Evolutionary conservation across 2,888 invertebrate species (phyloP), one percentile per base, ranked within the genome.

Genomic region (Eupithecia exiguata): DNA sequence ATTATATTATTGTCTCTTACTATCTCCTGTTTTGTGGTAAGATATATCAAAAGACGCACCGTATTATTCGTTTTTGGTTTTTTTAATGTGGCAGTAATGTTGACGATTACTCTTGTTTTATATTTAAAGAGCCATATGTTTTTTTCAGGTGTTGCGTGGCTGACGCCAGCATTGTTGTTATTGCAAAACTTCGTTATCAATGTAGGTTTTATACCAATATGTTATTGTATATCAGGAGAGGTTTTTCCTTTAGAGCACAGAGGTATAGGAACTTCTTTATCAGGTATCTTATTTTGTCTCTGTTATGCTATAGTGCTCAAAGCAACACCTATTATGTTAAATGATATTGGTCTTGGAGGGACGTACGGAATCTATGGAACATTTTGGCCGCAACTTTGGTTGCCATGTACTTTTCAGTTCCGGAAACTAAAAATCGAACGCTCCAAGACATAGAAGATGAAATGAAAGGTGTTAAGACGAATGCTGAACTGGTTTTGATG

Each of bases 241-340:
- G 78, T 88, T 62, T 85, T 88, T 76, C 88, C 89, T 16, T 78
- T 89, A 40, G 85, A 87, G 58, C 79, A 84, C 43, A 89, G 84
- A 74, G 87, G 87, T 1, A 63, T 79, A 14, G 87, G 66, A 0
- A 38, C 40, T 21, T 38, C 25, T n/a, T 14, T 40, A 14, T 38
- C 66, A 14, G 66, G 66, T 40, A 1, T 66, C 6, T 36, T 66
- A 25, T 66, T 66, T 66, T 66, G 66, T 25, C 10, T 66, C 2
- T 66, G 38, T 21, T 66, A 66, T 25, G 66, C 38, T 16, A 25
- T 43, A 7, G 21, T 38, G 2, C 10, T 66, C 16, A 66, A 66
- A 66, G 21, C 16, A 14, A 66, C 66, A 14, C 66, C 66, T 43
- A 40, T 66, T 5, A 66, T 66, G 66, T 43, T 66, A 25, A 49